phyloP scores from a whole-genome alignment of 2,797 vertebrate species.

The Centropyge bicolor region DNA sequence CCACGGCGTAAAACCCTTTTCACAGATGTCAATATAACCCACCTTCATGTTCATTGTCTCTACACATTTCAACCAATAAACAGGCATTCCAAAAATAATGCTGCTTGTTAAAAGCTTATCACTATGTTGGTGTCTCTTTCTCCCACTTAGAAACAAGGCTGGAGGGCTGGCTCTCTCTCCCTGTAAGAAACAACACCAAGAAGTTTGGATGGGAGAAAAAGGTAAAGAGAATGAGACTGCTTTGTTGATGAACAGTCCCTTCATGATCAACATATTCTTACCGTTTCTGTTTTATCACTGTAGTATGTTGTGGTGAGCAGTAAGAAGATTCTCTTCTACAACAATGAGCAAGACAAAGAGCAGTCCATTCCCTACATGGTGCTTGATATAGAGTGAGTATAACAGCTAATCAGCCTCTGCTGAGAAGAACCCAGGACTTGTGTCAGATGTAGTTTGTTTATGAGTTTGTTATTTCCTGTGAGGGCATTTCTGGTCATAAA shows the following conservation, averaged over 20 bases:
- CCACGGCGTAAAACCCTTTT: too few relatives aligned
- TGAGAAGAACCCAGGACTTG: not conserved
- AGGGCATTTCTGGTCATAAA: not conserved
- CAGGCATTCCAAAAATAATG: not conserved
- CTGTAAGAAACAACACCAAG: constrained; percentile 97
- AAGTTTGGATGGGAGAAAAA: constrained; percentile 98
- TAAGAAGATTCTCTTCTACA: constrained; percentile 99
- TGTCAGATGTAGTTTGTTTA: not conserved
- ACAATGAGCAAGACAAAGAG: constrained; percentile 95
- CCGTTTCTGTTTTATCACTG: constrained; percentile 67
- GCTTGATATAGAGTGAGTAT: constrained; percentile 97
- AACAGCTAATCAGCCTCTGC: constrained; percentile 21
- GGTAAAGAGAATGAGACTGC: constrained; percentile 74
- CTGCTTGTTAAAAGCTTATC: not conserved
- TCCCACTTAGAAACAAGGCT: constrained; percentile 89
- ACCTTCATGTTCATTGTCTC: not conserved
- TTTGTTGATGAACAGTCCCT: not conserved
- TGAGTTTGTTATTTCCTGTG: not conserved
- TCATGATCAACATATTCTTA: not conserved
- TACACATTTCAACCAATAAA: not conserved
- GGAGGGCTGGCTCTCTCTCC: constrained; percentile 98
- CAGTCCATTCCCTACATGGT: constrained; percentile 98
- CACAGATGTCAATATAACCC: not conserved
- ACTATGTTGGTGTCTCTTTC: not conserved
- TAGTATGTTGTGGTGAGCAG: constrained; percentile 99